A percentile compares a stretch with the other conserved stretches of the same genome.
These are phyloP conservation scores for Stenoptilia bipunctidactyla DNA, from an alignment of 2,888 invertebrate genomes.

Conservation along the genomic window DNA sequence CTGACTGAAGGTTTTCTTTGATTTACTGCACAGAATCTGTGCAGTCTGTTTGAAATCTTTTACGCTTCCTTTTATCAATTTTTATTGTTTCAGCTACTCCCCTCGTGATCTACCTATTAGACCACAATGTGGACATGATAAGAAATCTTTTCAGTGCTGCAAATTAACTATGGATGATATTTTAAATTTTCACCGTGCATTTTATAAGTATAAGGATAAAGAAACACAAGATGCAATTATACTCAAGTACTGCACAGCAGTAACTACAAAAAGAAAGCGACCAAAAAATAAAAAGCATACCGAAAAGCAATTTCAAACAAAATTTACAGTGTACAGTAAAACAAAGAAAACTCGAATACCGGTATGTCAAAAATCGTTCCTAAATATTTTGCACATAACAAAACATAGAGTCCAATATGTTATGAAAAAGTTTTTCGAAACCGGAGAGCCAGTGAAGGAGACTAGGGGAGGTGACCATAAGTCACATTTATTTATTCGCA, in stretches of 20 bases:
- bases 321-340: background rate
- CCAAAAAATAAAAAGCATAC: background rate
- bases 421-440: slow-evolving; percentile 6
- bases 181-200: background rate
- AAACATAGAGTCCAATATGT: slow-evolving; percentile 8
- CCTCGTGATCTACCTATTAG: background rate
- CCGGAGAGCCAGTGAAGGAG: slow-evolving; percentile 9
- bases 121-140: background rate
- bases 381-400: slow-evolving; percentile 7
- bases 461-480: slow-evolving; percentile 14
- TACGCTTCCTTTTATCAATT: no score
- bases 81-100: background rate
- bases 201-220: slow-evolving; percentile 7
- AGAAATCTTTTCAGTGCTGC: background rate
- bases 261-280: background rate
- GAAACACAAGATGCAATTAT: background rate
- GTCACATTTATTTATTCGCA: slow-evolving; percentile 9
- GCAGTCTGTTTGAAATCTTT: no score
- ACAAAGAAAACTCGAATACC: background rate
- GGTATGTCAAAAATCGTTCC: slow-evolving; percentile 1
- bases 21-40: no score
- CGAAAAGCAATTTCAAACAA: background rate
- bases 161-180: background rate
- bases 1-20: no score
- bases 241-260: background rate